Percentiles rank a stretch among this genome's conserved stretches.
These are phyloP conservation scores for Megalops cyprinoides DNA, from an alignment of 2,797 vertebrate genomes.

Conservation along the genomic window DNA sequence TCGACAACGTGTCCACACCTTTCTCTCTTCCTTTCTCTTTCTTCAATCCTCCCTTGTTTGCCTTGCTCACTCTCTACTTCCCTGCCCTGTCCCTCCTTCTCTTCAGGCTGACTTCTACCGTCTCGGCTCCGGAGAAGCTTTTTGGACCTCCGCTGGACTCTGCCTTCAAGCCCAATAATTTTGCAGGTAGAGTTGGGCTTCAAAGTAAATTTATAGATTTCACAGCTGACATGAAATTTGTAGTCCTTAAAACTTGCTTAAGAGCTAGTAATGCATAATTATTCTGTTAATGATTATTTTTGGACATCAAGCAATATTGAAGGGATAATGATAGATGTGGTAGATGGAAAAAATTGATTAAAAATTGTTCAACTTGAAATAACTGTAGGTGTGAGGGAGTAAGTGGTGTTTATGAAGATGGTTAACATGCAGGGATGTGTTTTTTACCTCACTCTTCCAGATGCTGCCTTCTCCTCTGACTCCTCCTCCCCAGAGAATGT, in stretches of 20 bases:
- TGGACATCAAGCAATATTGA: too few relatives aligned
- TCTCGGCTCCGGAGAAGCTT: constrained; percentile 71
- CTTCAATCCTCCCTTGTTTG: not conserved
- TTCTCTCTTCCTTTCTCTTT: not conserved
- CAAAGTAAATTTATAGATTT: not conserved
- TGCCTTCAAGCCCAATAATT: constrained; percentile 53
- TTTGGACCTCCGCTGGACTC: constrained; percentile 88
- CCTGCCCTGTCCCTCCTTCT: not conserved
- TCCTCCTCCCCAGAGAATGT: constrained; percentile 93
- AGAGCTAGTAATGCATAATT: too few relatives aligned
- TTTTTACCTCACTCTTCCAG: constrained; percentile 58
- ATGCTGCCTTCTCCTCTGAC: constrained; percentile 88
- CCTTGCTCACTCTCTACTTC: too few relatives aligned
- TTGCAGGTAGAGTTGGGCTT: constrained; percentile 67
- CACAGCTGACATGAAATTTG: not conserved
- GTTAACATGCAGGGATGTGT: rapidly evolving
- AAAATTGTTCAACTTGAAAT: too few relatives aligned
- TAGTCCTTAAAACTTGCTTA: too few relatives aligned
- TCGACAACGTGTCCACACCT: too few relatives aligned
- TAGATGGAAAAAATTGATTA: too few relatives aligned
- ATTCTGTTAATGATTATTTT: too few relatives aligned
- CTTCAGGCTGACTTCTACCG: constrained; percentile 67
- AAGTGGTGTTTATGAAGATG: not conserved
- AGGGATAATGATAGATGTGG: too few relatives aligned
- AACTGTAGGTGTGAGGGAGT: not conserved